Percentiles rank a stretch among this genome's conserved stretches.
Evolutionary conservation across 37 sponge, comb jelly and placozoan genomes (phyloP).

Genomic region (Bolinopsis microptera): DNA sequence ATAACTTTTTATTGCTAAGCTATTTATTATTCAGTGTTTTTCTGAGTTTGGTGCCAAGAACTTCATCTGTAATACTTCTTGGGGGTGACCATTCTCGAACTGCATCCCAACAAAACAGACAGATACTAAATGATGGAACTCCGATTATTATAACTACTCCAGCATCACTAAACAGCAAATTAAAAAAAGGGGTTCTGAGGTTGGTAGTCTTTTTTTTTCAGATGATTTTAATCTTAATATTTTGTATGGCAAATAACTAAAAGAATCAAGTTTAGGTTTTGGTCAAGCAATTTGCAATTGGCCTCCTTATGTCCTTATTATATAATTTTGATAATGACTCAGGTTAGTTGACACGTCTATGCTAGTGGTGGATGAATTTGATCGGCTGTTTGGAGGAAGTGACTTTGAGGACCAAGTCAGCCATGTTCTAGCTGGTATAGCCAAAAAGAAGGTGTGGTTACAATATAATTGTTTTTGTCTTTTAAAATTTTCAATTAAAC

Average conservation of each 20-base stretch:
- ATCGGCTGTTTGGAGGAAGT: neutral
- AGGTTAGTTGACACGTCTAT: neutral
- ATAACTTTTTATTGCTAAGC: no score
- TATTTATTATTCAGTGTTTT: neutral
- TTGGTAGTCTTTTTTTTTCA: neutral
- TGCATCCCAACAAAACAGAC: neutral
- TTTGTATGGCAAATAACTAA: no score
- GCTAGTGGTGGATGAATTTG: slow-evolving; percentile 47
- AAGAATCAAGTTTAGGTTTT: no score
- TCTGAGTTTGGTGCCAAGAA: neutral
- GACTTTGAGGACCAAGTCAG: slow-evolving; percentile 29
- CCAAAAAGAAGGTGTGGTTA: neutral
- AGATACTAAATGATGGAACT: neutral
- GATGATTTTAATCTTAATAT: no score
- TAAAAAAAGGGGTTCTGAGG: slow-evolving; percentile 31
- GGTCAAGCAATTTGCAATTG: no score
- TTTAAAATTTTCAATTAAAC: no score
- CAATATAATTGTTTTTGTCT: neutral
- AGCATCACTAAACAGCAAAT: neutral
- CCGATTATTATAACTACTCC: slow-evolving; percentile 14
- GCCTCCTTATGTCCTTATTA: no score
- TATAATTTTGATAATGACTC: neutral
- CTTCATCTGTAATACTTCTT: neutral
- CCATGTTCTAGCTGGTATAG: neutral
- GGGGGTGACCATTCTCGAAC: neutral